phyloP scores from a whole-genome alignment of 2,113 vertebrate genomes.

The Eubucco bourcierii region DNA sequence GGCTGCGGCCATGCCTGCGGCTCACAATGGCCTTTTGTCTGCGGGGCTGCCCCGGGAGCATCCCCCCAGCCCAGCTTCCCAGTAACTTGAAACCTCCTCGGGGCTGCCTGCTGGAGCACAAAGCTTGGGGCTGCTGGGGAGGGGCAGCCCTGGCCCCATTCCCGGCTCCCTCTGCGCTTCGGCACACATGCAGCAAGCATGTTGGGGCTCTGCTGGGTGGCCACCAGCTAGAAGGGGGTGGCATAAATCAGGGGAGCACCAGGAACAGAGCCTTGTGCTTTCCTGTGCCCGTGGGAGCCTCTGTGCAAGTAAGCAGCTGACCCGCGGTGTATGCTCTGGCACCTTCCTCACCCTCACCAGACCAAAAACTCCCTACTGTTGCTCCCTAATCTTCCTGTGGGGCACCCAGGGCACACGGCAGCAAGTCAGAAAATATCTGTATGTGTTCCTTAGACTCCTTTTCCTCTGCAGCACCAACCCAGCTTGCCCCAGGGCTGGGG shows the following conservation, averaged over 20 bases:
- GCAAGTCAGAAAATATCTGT: not conserved
- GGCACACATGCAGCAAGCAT: not conserved
- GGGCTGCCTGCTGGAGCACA: constrained; percentile 34
- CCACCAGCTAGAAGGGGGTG: not conserved
- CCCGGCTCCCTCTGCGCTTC: fast-evolving
- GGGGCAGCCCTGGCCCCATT: not conserved
- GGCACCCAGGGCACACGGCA: not conserved
- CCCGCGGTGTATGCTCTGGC: fast-evolving
- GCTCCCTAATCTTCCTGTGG: fast-evolving
- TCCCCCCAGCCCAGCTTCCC: constrained; percentile 43
- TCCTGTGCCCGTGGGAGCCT: not conserved
- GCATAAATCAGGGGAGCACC: not conserved
- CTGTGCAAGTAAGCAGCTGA: fast-evolving
- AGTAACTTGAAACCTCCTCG: constrained; percentile 62
- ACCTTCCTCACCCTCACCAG: not conserved
- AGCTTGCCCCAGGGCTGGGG: not conserved
- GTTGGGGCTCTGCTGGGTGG: not conserved
- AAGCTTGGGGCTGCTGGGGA: not conserved
- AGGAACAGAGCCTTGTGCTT: fast-evolving
- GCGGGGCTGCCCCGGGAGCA: constrained; percentile 31
- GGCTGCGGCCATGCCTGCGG: not conserved
- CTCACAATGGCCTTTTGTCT: constrained; percentile 64
- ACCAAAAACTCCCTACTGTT: not conserved
- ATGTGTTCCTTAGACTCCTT: not conserved
- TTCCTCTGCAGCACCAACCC: not conserved